These are phyloP conservation scores for Cyprinodon diabolis DNA, from an alignment of 2,797 vertebrate species.

Conservation along the genomic window DNA sequence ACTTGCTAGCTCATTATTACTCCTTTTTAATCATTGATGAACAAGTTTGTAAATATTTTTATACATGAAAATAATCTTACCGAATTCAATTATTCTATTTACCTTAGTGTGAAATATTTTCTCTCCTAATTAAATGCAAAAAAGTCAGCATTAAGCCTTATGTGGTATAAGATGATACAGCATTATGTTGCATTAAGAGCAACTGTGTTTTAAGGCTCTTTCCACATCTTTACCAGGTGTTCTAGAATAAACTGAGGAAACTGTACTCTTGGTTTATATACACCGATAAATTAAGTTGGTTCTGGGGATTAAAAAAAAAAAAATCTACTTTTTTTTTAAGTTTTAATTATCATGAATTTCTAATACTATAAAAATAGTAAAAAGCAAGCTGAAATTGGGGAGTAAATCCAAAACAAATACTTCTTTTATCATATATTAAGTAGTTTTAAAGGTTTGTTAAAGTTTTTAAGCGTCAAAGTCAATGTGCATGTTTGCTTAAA, in stretches of 20 bases:
- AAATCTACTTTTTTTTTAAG: too few species aligned
- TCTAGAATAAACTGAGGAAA: too few species aligned
- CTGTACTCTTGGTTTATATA: too few species aligned
- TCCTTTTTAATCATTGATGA: neutral
- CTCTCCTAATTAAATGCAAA: neutral
- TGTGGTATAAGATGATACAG: too few species aligned
- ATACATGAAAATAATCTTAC: neutral
- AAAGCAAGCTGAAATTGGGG: constrained; percentile 15
- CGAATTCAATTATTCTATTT: neutral
- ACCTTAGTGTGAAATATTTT: neutral
- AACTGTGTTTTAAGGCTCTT: too few species aligned
- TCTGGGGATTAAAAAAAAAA: too few species aligned
- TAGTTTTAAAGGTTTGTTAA: constrained; percentile 18
- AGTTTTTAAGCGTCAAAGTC: constrained; percentile 24
- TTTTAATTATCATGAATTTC: neutral
- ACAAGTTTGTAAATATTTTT: too few species aligned
- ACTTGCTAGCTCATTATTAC: too few species aligned
- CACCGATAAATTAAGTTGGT: too few species aligned
- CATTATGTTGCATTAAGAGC: too few species aligned
- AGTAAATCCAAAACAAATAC: constrained; percentile 3
- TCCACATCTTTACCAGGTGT: too few species aligned
- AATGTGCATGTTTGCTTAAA: constrained; percentile 30
- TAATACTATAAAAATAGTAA: neutral
- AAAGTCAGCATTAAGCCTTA: too few species aligned
- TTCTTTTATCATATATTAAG: constrained; percentile 4